Base-by-base conservation (phyloP, 1,140 invertebrate species). In the Drosophila pandora region DNA sequence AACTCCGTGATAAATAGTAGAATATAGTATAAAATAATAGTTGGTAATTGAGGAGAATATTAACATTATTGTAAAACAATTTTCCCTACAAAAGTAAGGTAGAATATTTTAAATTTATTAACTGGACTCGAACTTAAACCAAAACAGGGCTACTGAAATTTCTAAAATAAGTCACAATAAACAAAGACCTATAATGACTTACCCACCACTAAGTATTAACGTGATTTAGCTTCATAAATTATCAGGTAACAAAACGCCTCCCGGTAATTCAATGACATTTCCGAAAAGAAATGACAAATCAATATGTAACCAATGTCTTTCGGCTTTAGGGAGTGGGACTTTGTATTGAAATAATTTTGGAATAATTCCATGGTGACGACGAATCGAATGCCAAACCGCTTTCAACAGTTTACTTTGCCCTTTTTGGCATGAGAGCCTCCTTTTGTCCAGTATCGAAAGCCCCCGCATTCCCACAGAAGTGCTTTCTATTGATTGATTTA, bases 401-500 rank as follows among this genome's bases (percentile, higher is more conserved):
- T 59, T 41, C 23, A 28, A 28, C 5, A 28, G 3, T 21, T 17
- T 17, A n/a, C 17, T 23, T 63, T 23, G n/a, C 12, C 10, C 9
- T 17, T 30, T 6, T 28, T 39, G 58, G 25, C 25, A 28, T 37
- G 50, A n/a, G 22, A 9, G 10, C 13, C 34, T 52, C n/a, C 9
- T 25, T 39, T 13, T 2, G 39, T 41, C 39, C n/a, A 41, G n/a
- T 41, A 32, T 32, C 8, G 32, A 32, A 10, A 32, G 10, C 10
- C 10, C 76, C 80, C 72, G 80, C 76, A 84, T 76, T 50, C 23
- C 28, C 45, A 54, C 69, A 78, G 48, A 62, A 65, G 61, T 58
- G 32, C 9, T 49, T 62, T 37, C 55, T 59, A 69, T 84, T 84
- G 80, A 84, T 84, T 80, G 80, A 85, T 84, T 84, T 85, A 84